Conservation (phyloP, 2,113 vertebrate species). For the Mionectes macconnelli region DNA sequence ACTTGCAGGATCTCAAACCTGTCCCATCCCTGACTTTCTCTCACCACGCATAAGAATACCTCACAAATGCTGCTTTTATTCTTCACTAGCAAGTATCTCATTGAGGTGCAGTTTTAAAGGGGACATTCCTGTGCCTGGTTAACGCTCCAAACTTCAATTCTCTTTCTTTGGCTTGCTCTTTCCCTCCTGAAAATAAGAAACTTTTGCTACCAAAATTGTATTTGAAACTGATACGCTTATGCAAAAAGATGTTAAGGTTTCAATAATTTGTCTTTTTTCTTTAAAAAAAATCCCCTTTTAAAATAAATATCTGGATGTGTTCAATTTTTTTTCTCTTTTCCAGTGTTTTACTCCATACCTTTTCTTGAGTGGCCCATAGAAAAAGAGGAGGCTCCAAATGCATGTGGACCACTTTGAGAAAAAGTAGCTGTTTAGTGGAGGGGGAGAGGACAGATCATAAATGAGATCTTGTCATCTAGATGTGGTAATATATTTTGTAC, state of each 20-base stretch:
- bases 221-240: background rate
- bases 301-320: background rate
- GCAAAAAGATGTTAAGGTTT: background rate
- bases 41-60: background rate
- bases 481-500: background rate
- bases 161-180: background rate
- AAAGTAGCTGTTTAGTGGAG: background rate
- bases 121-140: background rate
- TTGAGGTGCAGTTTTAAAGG: background rate
- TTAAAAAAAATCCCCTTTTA: background rate
- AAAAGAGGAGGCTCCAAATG: background rate
- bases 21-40: background rate
- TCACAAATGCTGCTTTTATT: background rate
- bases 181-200: background rate
- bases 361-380: background rate
- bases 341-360: background rate
- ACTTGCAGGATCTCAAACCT: background rate
- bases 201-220: background rate
- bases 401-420: background rate
- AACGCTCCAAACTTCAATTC: background rate
- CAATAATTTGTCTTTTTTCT: background rate
- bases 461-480: background rate
- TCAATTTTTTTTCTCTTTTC: background rate
- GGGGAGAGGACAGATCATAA: background rate
- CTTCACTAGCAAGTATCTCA: background rate